Conservation (phyloP, 1,140 invertebrate genomes). For the Cotesia typhae region DNA sequence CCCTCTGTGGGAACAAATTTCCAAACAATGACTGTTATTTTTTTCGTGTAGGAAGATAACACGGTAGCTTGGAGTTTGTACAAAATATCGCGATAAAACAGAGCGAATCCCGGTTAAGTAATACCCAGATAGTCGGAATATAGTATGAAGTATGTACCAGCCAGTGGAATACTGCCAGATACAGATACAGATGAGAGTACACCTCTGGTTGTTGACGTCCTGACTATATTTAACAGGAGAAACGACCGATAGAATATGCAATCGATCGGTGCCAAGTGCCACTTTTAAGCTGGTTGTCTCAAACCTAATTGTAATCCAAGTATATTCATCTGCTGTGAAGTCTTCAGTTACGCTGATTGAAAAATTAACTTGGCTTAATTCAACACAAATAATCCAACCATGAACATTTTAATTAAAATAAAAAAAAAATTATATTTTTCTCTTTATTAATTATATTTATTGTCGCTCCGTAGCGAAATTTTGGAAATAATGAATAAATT, state of each 20-base stretch:
- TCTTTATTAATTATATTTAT: too few relatives aligned
- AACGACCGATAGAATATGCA: conserved; percentile 61
- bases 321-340: background rate
- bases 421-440: too few relatives aligned
- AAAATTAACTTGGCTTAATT: background rate
- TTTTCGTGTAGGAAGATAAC: too few relatives aligned
- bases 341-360: too few relatives aligned
- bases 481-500: too few relatives aligned
- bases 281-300: conserved; percentile 23
- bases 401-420: too few relatives aligned
- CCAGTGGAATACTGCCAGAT: conserved; percentile 36
- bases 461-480: too few relatives aligned
- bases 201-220: conserved; percentile 28
- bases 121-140: background rate
- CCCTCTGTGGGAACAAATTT: too few relatives aligned
- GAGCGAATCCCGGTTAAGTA: background rate
- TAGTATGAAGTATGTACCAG: background rate
- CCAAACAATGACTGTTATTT: too few relatives aligned
- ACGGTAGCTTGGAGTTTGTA: too few relatives aligned
- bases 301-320: conserved; percentile 28
- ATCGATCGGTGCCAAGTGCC: conserved; percentile 59
- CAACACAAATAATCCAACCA: too few relatives aligned
- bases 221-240: conserved; percentile 59
- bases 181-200: background rate
- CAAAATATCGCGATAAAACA: background rate